Base-by-base conservation (phyloP, 1,140 invertebrate species). In the Nasonia giraulti region DNA sequence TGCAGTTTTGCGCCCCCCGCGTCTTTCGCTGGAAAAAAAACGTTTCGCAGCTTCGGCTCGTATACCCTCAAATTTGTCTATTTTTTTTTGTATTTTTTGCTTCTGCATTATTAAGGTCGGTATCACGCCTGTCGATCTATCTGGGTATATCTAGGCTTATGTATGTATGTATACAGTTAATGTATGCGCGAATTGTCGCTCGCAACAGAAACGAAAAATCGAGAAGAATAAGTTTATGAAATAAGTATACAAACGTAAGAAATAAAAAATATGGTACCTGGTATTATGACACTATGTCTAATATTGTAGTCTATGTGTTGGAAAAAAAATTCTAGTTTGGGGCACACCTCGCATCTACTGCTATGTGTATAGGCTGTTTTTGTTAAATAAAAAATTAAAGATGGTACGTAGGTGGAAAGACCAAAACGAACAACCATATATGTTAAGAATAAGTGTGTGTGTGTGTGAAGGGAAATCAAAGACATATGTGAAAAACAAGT, bases 1-100 rank as follows among this genome's bases (percentile, higher is more conserved):
- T 93, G 92, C 89, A 93, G 92, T 89, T 93, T 93, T 37, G 80
- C 79, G 74, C 84, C 88, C 90, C 84, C 88, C 90, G 90, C 89
- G 92, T 93, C 91, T 89, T 91, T 92, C 86, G 92, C 92, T 93
- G 92, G 89, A 93, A 93, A 92, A 90, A 93, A 91, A 79, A 33
- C n/a, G 74, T 85, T 93, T 92, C 89, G 92, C 90, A 91, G 89
- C 91, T 93, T 71, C 55, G 91, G 89, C 89, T 88, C 89, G 90
- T 89, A 62, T 50, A 87, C 89, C 77, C 83, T 84, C 83, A 79
- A 84, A 84, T 66, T 47, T 80, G 40, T 62, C 55, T n/a, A 7
- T 20, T 27, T 27, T 20, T n/a, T 62, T 62, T 62, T n/a, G n/a
- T 62, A 7, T 12, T 62, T n/a, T 62, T 62, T 62, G 17, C 55